These are phyloP conservation scores for Euplagia quadripunctaria DNA, from an alignment of 2,888 invertebrate species.

Conservation along the genomic window DNA sequence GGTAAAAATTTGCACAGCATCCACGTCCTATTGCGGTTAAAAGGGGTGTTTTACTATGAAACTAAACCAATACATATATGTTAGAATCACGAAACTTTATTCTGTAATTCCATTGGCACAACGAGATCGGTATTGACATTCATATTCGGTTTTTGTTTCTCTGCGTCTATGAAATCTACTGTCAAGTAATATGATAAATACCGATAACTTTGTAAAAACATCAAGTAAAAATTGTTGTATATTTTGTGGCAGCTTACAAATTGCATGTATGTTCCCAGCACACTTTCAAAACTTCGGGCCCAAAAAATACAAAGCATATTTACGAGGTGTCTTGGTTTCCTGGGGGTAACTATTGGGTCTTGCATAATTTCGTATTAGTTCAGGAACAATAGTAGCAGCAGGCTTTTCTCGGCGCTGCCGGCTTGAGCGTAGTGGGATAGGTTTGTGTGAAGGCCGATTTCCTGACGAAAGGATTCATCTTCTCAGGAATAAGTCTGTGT, in stretches of 20 bases:
- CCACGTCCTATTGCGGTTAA: background rate
- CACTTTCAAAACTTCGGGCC: constrained; percentile 62
- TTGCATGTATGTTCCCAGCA: constrained; percentile 61
- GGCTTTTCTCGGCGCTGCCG: constrained; percentile 74
- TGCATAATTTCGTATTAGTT: constrained; percentile 49
- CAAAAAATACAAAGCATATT: constrained; percentile 64
- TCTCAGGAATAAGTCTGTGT: constrained; percentile 59
- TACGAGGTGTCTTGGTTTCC: constrained; percentile 56
- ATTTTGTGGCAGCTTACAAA: constrained; percentile 66
- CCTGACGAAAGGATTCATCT: constrained; percentile 74
- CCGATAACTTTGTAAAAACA: constrained; percentile 64
- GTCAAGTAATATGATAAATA: constrained; percentile 62
- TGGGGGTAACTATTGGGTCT: constrained; percentile 35
- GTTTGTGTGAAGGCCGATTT: constrained; percentile 76
- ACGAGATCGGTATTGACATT: background rate
- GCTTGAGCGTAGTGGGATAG: constrained; percentile 73
- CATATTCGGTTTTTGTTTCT: background rate
- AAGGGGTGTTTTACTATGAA: background rate
- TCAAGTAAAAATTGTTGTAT: constrained; percentile 71
- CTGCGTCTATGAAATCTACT: constrained; percentile 41
- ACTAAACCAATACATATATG: background rate
- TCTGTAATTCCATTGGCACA: background rate
- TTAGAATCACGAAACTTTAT: background rate
- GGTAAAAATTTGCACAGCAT: background rate
- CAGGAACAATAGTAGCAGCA: constrained; percentile 76